A percentile compares a stretch with the other conserved stretches of the same genome.
These are phyloP conservation scores for Cathartes aura DNA, from an alignment of 2,113 vertebrate genomes.

Conservation along the genomic window DNA sequence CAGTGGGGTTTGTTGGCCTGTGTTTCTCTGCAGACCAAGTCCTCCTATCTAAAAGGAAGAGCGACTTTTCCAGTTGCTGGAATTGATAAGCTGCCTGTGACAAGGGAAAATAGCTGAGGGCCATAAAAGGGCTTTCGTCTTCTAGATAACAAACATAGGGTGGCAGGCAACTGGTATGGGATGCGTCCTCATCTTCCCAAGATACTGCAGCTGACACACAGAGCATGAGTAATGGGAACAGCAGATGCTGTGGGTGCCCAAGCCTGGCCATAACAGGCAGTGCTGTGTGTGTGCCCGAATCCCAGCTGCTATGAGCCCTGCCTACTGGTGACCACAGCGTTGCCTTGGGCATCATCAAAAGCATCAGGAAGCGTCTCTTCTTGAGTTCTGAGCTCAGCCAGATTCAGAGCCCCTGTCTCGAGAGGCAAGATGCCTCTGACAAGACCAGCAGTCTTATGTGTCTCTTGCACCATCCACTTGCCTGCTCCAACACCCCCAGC, in stretches of 20 bases:
- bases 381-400: background rate
- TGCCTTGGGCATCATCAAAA: background rate
- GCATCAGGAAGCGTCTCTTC: background rate
- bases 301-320: background rate
- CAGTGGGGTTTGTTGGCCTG: background rate
- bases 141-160: background rate
- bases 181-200: background rate
- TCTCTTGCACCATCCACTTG: background rate
- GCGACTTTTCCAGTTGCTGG: background rate
- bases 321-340: background rate
- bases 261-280: background rate
- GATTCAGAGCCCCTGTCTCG: background rate
- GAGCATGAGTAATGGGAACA: background rate
- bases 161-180: background rate
- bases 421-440: background rate
- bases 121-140: background rate
- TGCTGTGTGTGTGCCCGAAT: background rate
- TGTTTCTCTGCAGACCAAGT: background rate
- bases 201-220: background rate
- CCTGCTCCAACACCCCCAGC: fast-evolving
- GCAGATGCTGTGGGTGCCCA: background rate
- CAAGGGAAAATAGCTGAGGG: background rate
- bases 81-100: background rate
- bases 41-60: background rate
- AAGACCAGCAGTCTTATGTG: background rate